Percentiles rank a stretch among this genome's conserved stretches.
Conservation (phyloP, 1,140 invertebrate genomes). For the Maconellicoccus hirsutus region DNA sequence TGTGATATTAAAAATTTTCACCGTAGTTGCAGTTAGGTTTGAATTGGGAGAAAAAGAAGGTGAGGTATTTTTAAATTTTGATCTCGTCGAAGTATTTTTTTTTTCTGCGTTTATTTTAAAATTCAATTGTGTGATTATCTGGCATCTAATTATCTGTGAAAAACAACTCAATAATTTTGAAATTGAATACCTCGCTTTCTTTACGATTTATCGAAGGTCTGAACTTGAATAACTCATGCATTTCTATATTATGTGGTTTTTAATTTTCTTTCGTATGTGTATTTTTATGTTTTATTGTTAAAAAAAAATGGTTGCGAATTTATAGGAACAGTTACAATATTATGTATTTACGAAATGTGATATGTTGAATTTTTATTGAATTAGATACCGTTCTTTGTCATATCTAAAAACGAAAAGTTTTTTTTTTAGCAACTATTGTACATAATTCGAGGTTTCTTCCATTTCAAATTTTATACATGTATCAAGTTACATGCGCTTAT, state of each 20-base stretch:
- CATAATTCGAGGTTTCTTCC: background rate
- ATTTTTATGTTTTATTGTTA: background rate
- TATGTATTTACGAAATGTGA: background rate
- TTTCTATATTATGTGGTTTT: too few species aligned
- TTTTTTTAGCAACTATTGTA: background rate
- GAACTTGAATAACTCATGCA: too few species aligned
- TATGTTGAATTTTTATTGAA: conserved; percentile 11
- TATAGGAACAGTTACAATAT: background rate
- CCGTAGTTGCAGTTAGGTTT: conserved; percentile 11
- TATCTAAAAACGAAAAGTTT: background rate
- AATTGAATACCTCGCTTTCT: background rate
- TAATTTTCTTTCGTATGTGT: too few species aligned
- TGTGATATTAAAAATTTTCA: conserved; percentile 14
- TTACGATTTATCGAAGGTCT: too few species aligned
- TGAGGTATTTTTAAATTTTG: background rate
- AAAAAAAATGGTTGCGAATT: background rate
- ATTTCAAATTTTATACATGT: conserved; percentile 13
- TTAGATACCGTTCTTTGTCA: background rate
- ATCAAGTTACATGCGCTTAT: background rate
- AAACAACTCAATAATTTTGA: background rate
- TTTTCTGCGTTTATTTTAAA: background rate
- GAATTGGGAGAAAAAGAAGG: background rate
- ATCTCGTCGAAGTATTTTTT: background rate
- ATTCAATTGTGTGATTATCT: background rate
- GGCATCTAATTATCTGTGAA: background rate